Evolutionary conservation across 2,113 vertebrate species (phyloP), one percentile per base, ranked within the genome.

Genomic region (Elephas maximus): DNA sequence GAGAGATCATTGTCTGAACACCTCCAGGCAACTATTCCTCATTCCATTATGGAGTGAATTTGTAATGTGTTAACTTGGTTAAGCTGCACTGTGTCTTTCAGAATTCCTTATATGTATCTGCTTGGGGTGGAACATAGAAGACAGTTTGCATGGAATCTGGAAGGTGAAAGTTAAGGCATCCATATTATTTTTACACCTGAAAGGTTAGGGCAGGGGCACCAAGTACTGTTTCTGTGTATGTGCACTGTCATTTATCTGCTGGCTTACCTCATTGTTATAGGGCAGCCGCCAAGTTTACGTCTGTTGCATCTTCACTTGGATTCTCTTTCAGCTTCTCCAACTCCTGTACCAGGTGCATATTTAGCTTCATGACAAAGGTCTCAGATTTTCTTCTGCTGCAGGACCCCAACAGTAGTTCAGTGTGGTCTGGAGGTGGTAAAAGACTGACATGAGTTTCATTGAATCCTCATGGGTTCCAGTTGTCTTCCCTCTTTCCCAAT

Each of bases 141-240:
- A 78, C 30, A 51, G n/a, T 79, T 76, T 69, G 4, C 6, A 2
- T n/a, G 28, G 48, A 21, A 62, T 65, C 95, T 8, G 4, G 37
- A 92, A 79, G 41, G 37, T 45, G 51, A 30, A 71, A 1, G 24
- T 12, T 26, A 85, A 94, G n/a, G 24, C 62, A 60, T 28, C 12
- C 8, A 14, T 62, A 9, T 7, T 14, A 5, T 67, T 93, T 80
- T 24, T 48, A 28, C 0, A 3, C 18, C 30, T 2, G 44, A 62
- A 81, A 83, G 24, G 1, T 2, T 4, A 8, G 1, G 45, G 62
- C n/a, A 18, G 6, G 12, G 51, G 7, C 8, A 63, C 0, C 17
- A 24, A 21, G 5, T 20, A 0, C 33, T n/a, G 6, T 41, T 4
- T 2, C 10, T 45, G 2, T 15, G 7, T 5, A 9, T 2, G 5